phyloP scores from a whole-genome alignment of 2,113 vertebrate genomes.

The Athene noctua region DNA sequence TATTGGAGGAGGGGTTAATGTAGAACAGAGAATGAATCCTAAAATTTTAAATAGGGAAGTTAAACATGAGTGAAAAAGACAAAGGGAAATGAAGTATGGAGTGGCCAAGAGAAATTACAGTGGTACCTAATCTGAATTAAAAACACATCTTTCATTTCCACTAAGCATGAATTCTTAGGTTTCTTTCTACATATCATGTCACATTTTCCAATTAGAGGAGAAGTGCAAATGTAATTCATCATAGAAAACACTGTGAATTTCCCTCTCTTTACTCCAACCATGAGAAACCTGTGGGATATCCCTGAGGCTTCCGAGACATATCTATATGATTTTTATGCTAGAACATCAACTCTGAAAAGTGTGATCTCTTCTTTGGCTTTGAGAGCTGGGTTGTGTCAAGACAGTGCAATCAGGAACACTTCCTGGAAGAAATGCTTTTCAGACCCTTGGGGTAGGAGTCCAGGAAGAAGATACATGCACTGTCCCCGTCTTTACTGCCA shows the following conservation, averaged over 20 bases:
- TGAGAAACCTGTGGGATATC: background rate
- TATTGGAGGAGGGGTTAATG: background rate
- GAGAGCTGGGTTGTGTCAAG: background rate
- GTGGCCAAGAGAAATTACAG: background rate
- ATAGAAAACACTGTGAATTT: background rate
- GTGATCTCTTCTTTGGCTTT: background rate
- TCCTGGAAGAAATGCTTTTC: background rate
- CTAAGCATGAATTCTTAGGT: background rate
- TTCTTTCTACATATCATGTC: background rate
- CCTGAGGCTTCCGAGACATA: background rate
- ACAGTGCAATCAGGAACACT: background rate
- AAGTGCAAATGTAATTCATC: background rate
- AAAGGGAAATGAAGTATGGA: background rate
- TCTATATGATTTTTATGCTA: background rate
- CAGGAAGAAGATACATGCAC: background rate
- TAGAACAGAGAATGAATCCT: background rate
- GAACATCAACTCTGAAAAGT: background rate
- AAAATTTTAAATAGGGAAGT: background rate
- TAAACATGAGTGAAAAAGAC: background rate
- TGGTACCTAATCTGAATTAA: background rate
- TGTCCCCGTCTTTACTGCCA: background rate
- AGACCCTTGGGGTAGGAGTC: background rate
- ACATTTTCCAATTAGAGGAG: background rate
- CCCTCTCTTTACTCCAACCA: background rate
- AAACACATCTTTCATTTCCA: background rate